Conservation (phyloP, 2,888 invertebrate genomes). For the Nomada fucata region DNA sequence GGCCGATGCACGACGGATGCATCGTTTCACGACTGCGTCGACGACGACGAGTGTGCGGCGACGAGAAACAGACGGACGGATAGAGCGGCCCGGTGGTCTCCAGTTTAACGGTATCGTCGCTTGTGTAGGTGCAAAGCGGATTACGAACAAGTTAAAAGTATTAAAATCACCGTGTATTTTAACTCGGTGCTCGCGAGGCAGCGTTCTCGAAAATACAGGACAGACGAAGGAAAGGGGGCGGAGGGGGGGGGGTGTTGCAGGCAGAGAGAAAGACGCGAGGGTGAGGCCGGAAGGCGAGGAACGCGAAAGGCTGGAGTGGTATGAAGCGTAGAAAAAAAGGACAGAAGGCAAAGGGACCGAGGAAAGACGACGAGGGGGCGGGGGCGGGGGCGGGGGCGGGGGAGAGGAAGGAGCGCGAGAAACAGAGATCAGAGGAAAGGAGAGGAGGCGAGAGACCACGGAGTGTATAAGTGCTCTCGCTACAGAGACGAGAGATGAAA, state of each 20-base stretch:
- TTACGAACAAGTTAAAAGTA: slow-evolving; percentile 82
- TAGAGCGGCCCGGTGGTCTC: slow-evolving; percentile 9
- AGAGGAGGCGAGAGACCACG: slow-evolving; percentile 56
- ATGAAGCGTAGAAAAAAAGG: slow-evolving; percentile 55
- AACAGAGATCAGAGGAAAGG: slow-evolving; percentile 35
- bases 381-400: slow-evolving; percentile 3
- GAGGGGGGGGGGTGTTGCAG: slow-evolving; percentile 11
- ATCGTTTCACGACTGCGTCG: slow-evolving; percentile 24
- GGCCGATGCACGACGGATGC: slow-evolving; percentile 28
- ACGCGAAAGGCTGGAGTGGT: slow-evolving; percentile 62
- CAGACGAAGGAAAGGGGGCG: slow-evolving; percentile 25
- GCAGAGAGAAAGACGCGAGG: slow-evolving; percentile 12
- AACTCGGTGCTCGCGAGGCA: slow-evolving; percentile 51
- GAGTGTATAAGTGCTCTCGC: slow-evolving; percentile 82
- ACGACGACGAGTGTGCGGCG: background rate
- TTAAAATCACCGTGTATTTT: slow-evolving; percentile 82
- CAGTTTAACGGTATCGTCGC: slow-evolving; percentile 48
- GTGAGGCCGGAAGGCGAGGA: slow-evolving; percentile 56
- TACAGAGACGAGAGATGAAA: slow-evolving; percentile 82
- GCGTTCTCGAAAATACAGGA: slow-evolving; percentile 36
- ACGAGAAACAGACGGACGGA: slow-evolving; percentile 1
- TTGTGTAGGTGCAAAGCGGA: slow-evolving; percentile 77
- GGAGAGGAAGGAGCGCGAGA: slow-evolving; percentile 29
- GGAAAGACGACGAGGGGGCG: slow-evolving; percentile 41
- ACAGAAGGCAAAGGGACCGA: slow-evolving; percentile 58